Base-by-base conservation (phyloP, 2,888 invertebrate genomes). In the Archaeoteleia sp. region DNA sequence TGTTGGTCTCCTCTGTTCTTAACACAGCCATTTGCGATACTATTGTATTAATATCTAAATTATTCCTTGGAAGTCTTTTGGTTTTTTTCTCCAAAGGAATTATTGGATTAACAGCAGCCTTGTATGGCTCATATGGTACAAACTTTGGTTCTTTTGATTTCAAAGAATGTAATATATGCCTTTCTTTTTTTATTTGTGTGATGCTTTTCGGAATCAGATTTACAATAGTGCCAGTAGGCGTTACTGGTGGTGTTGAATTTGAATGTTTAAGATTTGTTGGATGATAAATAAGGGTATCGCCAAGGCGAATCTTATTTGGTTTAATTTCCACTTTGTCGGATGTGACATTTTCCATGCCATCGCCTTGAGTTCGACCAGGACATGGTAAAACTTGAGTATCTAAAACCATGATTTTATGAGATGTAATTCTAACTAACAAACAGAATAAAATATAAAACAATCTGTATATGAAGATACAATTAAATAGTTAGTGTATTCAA, bases 81-180 rank as follows among this genome's bases (percentile, higher is more conserved):
- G 80, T 78, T 45, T 86, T 85, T 66, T 87, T 82, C 67, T 85
- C 85, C 25, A 72, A 71, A 0, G 91, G 89, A 12, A 91, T 87
- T 67, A 95, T 93, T 4, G 94, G 93, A 79, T 91, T 92, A 0
- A 94, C 92, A 43, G 95, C 95, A 9, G 91, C 94, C 78, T 94
- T 91, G 79, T 95, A 95, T 0, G 95, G 95, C 79, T 96, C 95
- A 74, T 93, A 95, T 0, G 95, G 95, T 25, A 96, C 90, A 84
- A 95, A 95, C 80, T 93, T 95, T 0, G 95, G 94, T 72, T 92
- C 91, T 77, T 89, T 88, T 0, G 86, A 85, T 77, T 91, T 91
- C 7, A 89, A 84, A 43, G 83, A 81, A 67, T 74, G 76, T 2
- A 82, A 65, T 15, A 84, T 74, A 43, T 76, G 77, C 30, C 76